Conservation (phyloP, 2,888 invertebrate genomes). For the Hirtodrosophila duncani region DNA sequence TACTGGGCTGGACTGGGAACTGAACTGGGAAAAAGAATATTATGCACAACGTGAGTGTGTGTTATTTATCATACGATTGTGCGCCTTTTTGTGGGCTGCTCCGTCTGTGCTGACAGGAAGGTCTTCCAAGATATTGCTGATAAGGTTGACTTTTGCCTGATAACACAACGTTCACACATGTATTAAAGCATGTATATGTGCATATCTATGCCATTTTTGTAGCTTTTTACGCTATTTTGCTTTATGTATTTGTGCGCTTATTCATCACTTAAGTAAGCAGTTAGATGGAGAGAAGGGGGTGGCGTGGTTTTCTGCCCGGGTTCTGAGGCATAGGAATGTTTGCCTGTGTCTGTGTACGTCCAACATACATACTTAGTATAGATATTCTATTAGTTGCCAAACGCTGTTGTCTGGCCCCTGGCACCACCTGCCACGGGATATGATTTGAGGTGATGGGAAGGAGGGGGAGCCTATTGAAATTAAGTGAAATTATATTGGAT, state of each 20-base stretch:
- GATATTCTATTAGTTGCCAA: conserved; percentile 14
- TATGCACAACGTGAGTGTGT: too few species aligned
- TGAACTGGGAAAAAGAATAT: too few species aligned
- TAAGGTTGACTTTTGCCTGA: conserved; percentile 46
- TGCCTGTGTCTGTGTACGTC: conserved; percentile 18
- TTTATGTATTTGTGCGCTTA: conserved; percentile 34
- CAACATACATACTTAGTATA: conserved; percentile 9
- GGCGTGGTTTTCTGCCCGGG: too few species aligned
- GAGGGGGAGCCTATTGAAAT: conserved; percentile 29
- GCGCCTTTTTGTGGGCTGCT: conserved; percentile 3
- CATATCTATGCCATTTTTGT: conserved; percentile 26
- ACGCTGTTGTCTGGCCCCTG: conserved; percentile 20
- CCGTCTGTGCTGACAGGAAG: conserved; percentile 4
- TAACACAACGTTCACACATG: conserved; percentile 34
- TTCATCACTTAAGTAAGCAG: conserved; percentile 31
- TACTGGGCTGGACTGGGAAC: too few species aligned
- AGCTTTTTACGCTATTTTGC: conserved; percentile 45
- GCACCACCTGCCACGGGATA: too few species aligned
- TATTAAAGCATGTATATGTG: conserved; percentile 16
- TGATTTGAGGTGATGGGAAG: too few species aligned
- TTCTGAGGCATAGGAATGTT: conserved; percentile 18
- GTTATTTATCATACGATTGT: conserved; percentile 32
- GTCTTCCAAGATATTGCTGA: conserved; percentile 58
- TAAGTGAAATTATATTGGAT: conserved; percentile 50
- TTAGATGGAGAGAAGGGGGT: conserved; percentile 17